phyloP scores from a whole-genome alignment of 1,140 invertebrate genomes.

The Ooceraea biroi region DNA sequence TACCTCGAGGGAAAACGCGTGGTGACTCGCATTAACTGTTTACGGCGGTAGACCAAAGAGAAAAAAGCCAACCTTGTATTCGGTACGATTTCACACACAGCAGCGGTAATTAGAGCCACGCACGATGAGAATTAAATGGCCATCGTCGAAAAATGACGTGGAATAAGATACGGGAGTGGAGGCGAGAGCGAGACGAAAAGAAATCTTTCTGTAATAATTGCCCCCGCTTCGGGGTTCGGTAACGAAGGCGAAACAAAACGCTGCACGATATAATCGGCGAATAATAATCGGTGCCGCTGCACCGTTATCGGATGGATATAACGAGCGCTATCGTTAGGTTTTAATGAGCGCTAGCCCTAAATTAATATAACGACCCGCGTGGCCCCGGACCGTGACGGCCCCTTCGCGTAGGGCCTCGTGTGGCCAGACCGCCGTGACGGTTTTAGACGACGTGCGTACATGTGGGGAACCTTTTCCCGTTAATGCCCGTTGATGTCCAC shows the following conservation, averaged over 20 bases:
- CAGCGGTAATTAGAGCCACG: constrained; percentile 43
- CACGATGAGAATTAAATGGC: constrained; percentile 38
- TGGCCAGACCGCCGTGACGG: constrained; percentile 55
- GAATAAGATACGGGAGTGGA: not conserved
- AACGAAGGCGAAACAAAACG: constrained; percentile 74
- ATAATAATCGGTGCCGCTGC: constrained; percentile 69
- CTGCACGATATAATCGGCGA: constrained; percentile 70
- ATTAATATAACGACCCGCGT: constrained; percentile 73
- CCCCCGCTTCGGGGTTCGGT: constrained; percentile 60
- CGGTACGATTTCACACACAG: constrained; percentile 33
- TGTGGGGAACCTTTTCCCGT: not conserved
- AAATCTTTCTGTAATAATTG: constrained; percentile 62
- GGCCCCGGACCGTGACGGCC: constrained; percentile 58
- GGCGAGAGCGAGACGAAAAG: constrained; percentile 16
- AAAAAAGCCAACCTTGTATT: not conserved
- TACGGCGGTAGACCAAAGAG: not conserved
- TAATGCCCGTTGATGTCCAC: constrained; percentile 30
- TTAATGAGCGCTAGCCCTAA: constrained; percentile 74
- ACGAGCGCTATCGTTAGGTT: constrained; percentile 75
- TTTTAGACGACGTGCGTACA: constrained; percentile 41
- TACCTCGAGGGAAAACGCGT: not conserved
- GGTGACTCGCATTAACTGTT: constrained; percentile 4
- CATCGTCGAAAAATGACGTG: constrained; percentile 7
- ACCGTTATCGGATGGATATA: constrained; percentile 70
- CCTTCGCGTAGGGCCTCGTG: constrained; percentile 49